A percentile compares a stretch with the other conserved stretches of the same genome.
Evolutionary conservation across 2,797 vertebrate species (phyloP).

Genomic region (Crypturellus tataupa): DNA sequence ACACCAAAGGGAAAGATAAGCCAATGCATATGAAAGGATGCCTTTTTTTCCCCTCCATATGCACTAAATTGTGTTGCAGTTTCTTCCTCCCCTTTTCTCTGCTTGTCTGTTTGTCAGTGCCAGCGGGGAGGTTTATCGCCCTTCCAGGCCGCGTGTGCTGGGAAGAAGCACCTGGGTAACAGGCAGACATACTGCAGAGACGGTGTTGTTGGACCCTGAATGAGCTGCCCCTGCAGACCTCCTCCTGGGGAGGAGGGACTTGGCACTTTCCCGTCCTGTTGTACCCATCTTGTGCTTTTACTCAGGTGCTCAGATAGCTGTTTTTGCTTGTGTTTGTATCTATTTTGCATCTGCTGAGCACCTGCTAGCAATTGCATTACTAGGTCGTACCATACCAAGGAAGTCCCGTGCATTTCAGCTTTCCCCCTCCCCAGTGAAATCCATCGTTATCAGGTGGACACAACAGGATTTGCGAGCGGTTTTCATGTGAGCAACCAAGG

Average conservation of each 20-base stretch:
- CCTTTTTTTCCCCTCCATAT: constrained; percentile 36
- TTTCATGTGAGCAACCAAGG: not conserved
- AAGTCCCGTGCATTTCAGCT: accelerated
- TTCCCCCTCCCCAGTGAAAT: not conserved
- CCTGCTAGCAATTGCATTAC: not conserved
- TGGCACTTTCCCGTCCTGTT: not conserved
- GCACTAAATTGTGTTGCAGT: constrained; percentile 60
- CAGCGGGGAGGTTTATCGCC: constrained; percentile 31
- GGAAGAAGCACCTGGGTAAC: constrained; percentile 18
- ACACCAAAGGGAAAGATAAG: constrained; percentile 61
- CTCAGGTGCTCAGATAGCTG: not conserved
- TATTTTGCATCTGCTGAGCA: not conserved
- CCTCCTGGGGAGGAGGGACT: not conserved
- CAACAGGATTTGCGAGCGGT: not conserved
- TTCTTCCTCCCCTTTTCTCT: constrained; percentile 55
- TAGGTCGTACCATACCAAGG: not conserved
- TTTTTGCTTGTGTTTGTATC: not conserved
- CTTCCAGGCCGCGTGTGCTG: not conserved
- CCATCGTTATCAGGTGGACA: not conserved
- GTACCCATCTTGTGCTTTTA: not conserved
- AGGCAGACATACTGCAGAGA: constrained; percentile 17
- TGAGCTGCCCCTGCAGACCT: not conserved
- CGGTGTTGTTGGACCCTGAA: constrained; percentile 36
- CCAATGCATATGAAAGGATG: constrained; percentile 24
- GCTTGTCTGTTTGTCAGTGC: not conserved